A percentile compares a stretch with the other conserved stretches of the same genome.
Evolutionary conservation across 2,113 vertebrate genomes (phyloP).

Genomic region (Dryoscopus gambensis): DNA sequence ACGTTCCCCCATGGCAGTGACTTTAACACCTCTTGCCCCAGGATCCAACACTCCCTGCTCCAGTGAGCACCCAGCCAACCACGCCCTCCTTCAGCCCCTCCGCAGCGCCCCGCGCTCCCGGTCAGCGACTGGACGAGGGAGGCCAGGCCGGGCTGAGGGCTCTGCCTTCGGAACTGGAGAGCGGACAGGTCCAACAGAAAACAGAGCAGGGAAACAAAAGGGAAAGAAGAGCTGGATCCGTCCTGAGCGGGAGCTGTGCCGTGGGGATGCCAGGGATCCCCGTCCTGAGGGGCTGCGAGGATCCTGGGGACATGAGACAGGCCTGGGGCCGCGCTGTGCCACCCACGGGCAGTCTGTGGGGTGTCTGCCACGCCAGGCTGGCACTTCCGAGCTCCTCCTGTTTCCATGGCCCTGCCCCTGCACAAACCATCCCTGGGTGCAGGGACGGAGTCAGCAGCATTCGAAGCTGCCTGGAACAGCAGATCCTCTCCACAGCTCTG

Average conservation of each 20-base stretch:
- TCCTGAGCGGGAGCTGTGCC: not conserved
- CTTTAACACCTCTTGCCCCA: not conserved
- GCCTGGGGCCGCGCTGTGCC: not conserved
- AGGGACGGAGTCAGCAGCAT: not conserved
- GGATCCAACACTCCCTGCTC: not conserved
- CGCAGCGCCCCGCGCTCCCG: not conserved
- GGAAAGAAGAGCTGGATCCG: not conserved
- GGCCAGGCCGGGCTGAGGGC: not conserved
- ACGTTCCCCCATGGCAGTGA: not conserved
- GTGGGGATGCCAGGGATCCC: not conserved
- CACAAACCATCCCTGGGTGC: not conserved
- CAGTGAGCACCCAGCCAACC: not conserved
- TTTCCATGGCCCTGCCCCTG: not conserved
- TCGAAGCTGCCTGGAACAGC: not conserved
- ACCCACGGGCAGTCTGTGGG: not conserved
- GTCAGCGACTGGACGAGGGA: not conserved
- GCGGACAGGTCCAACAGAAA: not conserved
- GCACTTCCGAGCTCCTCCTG: not conserved
- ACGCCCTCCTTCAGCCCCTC: not conserved
- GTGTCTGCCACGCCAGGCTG: not conserved
- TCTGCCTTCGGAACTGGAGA: not conserved
- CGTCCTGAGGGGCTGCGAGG: not conserved
- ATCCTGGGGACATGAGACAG: not conserved
- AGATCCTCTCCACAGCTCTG: not conserved
- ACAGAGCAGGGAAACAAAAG: not conserved